phyloP scores from a whole-genome alignment of 1,140 invertebrate genomes.

The Drosophila paulistorum region DNA sequence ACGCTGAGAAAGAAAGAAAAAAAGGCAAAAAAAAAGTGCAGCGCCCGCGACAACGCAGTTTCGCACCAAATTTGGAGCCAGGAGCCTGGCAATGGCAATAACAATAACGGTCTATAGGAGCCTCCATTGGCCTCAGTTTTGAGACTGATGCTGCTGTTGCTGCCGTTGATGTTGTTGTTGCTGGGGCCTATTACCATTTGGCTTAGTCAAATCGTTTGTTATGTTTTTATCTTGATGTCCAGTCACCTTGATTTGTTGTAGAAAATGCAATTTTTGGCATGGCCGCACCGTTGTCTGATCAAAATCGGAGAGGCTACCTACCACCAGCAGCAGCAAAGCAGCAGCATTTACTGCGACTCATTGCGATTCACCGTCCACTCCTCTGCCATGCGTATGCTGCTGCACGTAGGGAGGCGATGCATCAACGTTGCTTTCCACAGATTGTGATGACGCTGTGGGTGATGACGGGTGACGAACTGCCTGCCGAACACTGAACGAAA shows the following conservation, averaged over 20 bases:
- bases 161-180: slow-evolving; percentile 40
- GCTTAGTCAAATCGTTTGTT: slow-evolving; percentile 81
- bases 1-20: slow-evolving; percentile 27
- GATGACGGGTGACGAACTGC: slow-evolving; percentile 55
- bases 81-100: slow-evolving; percentile 69
- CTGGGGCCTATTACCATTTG: slow-evolving; percentile 74
- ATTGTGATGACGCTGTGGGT: slow-evolving; percentile 30
- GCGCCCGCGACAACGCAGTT: slow-evolving; percentile 68
- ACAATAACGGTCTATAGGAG: slow-evolving; percentile 66
- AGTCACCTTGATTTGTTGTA: slow-evolving; percentile 82
- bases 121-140: slow-evolving; percentile 16
- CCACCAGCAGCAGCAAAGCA: not conserved
- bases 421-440: slow-evolving; percentile 54
- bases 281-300: slow-evolving; percentile 41
- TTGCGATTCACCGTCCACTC: slow-evolving; percentile 9
- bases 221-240: slow-evolving; percentile 82
- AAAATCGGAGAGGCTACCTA: slow-evolving; percentile 6
- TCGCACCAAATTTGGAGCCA: slow-evolving; percentile 79
- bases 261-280: slow-evolving; percentile 80
- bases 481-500: slow-evolving; percentile 37
- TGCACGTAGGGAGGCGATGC: slow-evolving; percentile 56
- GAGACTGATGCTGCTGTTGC: slow-evolving; percentile 33
- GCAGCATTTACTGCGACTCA: not conserved
- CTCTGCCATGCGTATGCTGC: slow-evolving; percentile 43
- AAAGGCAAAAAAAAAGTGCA: slow-evolving; percentile 18